Base-by-base conservation (phyloP, 2,797 vertebrate species). In the Parauchenoglanis punctatus region DNA sequence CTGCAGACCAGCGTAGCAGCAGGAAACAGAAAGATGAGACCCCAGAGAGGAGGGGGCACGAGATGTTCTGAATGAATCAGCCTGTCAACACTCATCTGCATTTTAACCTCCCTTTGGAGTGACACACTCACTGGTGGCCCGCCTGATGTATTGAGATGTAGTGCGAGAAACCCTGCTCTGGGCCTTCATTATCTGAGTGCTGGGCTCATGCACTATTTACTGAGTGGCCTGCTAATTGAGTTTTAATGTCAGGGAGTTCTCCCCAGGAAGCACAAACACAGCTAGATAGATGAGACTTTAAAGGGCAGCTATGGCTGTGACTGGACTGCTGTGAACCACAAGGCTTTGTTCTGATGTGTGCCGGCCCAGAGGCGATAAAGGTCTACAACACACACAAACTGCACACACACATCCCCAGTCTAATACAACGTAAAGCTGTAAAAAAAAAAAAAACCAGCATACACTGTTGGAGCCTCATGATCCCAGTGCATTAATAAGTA, bases 61-160 rank as follows among this genome's bases (percentile, higher is more conserved):
- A 93, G 93, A 94, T 75, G 89, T 89, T 88, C 92, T 89, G 92
- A 93, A 95, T 95, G 93, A 94, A 83, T 88, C 92, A 85, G 83
- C 88, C 92, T 94, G 94, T 95, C 94, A 94, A 91, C 93, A 93
- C 92, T 94, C 93, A 95, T 95, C 92, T 95, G 91, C 91, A 92
- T 94, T 92, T 86, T 54, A 92, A 91, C 91, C 89, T 92, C 90
- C 94, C 88, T 91, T 88, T 90, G 91, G 91, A 91, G 89, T 70
- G 86, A 93, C 93, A 92, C 67, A 85, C 91, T 85, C 85, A 88
- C 92, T 94, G 91, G 91, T 91, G 87, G 91, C 83, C 91, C 89
- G 91, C 91, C 90, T 91, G 93, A 95, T 94, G 92, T 91, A 93
- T 89, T 89, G 92, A 94, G 93, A 94, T 81, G 89, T 90, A 92